These are phyloP conservation scores for Andrena marginata DNA, from an alignment of 2,888 invertebrate species.

Conservation along the genomic window DNA sequence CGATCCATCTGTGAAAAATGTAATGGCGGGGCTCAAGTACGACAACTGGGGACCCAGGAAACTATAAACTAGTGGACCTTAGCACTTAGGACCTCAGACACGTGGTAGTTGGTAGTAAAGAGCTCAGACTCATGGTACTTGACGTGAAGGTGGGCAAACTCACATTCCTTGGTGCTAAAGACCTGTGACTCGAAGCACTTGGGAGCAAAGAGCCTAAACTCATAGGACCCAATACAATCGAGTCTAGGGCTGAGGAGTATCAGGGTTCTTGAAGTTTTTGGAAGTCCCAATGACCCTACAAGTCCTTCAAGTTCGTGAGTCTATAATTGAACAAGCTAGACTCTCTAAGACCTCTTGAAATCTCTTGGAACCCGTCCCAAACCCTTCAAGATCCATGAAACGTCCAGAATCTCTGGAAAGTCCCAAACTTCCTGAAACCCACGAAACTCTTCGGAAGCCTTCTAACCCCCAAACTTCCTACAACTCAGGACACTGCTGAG, in stretches of 20 bases:
- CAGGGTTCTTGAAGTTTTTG: background rate
- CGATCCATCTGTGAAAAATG: too few species aligned
- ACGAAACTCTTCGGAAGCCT: background rate
- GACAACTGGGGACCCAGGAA: too few species aligned
- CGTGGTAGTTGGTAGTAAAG: too few species aligned
- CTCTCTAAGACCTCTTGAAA: background rate
- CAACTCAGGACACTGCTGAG: background rate
- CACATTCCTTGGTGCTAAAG: too few species aligned
- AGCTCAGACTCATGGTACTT: too few species aligned
- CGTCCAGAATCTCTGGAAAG: background rate
- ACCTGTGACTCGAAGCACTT: too few species aligned
- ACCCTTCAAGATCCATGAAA: background rate
- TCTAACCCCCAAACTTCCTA: slow-evolving; percentile 3
- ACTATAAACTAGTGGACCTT: too few species aligned
- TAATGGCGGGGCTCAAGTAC: too few species aligned
- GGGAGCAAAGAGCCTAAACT: background rate
- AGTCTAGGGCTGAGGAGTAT: background rate
- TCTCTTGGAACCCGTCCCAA: background rate
- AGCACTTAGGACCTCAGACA: too few species aligned
- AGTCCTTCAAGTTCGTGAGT: background rate
- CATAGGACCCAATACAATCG: background rate
- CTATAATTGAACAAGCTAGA: background rate
- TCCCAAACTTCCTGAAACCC: background rate
- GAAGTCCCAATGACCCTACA: background rate
- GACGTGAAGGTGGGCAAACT: too few species aligned